Conservation (phyloP, 2,797 vertebrate species). For the Remorina albescens region DNA sequence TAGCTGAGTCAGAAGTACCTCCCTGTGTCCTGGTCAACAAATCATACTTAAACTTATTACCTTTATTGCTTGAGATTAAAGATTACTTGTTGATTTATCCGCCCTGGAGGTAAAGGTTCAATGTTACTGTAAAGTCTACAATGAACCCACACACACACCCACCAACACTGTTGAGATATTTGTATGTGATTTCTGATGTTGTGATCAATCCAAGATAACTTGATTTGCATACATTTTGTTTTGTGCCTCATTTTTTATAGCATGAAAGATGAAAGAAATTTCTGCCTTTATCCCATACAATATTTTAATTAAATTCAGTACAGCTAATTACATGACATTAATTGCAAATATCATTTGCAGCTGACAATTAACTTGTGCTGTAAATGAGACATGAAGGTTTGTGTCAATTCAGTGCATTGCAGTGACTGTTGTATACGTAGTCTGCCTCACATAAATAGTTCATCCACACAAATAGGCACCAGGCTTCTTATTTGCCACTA, state of each 20-base stretch:
- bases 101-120: not conserved
- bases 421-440: not conserved
- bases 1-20: not conserved
- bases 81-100: not conserved
- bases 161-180: not conserved
- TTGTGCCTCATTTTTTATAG: not conserved
- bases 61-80: not conserved
- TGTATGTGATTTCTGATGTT: not conserved
- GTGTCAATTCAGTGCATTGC: not conserved
- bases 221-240: not conserved
- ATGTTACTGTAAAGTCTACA: not conserved
- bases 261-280: not conserved
- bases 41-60: not conserved
- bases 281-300: not conserved
- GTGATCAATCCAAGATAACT: too few species aligned
- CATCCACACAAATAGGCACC: not conserved
- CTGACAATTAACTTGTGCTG: not conserved
- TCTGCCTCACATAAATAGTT: not conserved
- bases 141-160: slow-evolving; percentile 15
- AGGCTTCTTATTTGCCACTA: not conserved
- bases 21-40: not conserved
- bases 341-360: too few species aligned
- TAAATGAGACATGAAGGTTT: not conserved
- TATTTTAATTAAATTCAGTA: too few species aligned
- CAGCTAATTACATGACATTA: too few species aligned